Evolutionary conservation across 2,113 vertebrate species (phyloP), one percentile per base, ranked within the genome.

Genomic region (Sinocyclocheilus anshuiensis): DNA sequence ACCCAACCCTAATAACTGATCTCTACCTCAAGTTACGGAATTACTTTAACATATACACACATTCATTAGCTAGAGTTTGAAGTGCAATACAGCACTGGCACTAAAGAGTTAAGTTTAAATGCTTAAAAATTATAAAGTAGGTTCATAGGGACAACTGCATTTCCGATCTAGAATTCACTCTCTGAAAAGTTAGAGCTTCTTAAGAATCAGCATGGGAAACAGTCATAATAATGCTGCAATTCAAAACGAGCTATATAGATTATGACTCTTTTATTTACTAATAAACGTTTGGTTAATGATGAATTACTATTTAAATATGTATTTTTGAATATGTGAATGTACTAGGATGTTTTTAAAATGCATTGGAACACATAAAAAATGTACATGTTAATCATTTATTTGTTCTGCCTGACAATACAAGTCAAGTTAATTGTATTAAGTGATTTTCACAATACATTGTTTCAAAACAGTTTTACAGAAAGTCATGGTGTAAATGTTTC

Each of bases 11-110:
- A 33, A 33, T 0, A 24, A 20, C 36, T 36, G 22, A 71, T 9
- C 26, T 87, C 81, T 90, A 84, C 89, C 85, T 88, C 85, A 88
- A 33, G 63, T 7, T 22, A 15, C 18, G 16, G 26, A 39, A 65
- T n/a, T 72, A 61, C 26, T 79, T 12, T 8, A 80, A 3, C 3
- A 80, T 61, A 39, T 59, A 39, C 15, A 42, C 20, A 22, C 10
- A 72, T 42, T 42, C 4, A 11, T 39, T 12, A 42, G 18, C 69
- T 72, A 12, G 69, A 39, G 36, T 42, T 48, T 24, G 12, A 76
- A 76, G 72, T 76, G 22, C 39, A 45, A 75, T 75, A 45, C 39
- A n/a, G 20, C 71, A 75, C 13, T 22, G 0, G 71, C 11, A 45
- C 11, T 39, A 71, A 71, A 7, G 4, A 75, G 39, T 74, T 11